Evolutionary conservation across 2,888 invertebrate genomes (phyloP), one percentile per base, ranked within the genome.

Genomic region (Drosophila flavopinicola): DNA sequence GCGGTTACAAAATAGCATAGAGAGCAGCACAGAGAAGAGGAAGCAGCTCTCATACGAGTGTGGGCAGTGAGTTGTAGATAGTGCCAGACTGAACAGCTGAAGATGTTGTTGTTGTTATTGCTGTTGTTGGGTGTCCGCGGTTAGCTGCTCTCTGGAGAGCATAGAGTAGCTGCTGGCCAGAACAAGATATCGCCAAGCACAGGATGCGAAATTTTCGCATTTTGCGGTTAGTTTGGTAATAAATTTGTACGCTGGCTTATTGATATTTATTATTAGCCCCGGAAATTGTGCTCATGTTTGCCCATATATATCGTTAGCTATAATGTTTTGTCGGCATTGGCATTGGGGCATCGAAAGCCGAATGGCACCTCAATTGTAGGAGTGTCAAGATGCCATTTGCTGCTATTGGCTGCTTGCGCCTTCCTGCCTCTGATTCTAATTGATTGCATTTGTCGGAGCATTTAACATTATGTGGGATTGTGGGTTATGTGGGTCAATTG

Each of bases 251-350:
- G 64, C 74, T 69, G 72, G 78, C 84, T 86, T 84, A 84, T 86
- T 84, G 83, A 80, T 86, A 83, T 83, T 83, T 83, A 83, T 83
- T 76, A 78, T 83, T 86, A 76, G 78, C 53, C 70, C 68, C 80
- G 78, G 78, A 74, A 84, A 77, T 70, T 68, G 80, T 72, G 64
- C 56, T 61, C 75, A 63, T 75, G 59, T 74, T 64, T 54, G 61
- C 56, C 64, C 69, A 52, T 78, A 79, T 78, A 79, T 68, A 78
- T 82, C 38, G 71, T 66, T 24, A 42, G n/a, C 58, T 48, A 65
- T 78, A 79, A 84, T 84, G 79, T 57, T 44, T 38, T n/a, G n/a
- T n/a, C 30, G 11, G 9, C 9, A 7, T 60, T 3, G 59, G 53
- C 77, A 48, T 66, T 48, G 63, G 78, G 73, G 60, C 63, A 66